Conservation (phyloP, 23 tunicate genomes). For the Pegea sp. region DNA sequence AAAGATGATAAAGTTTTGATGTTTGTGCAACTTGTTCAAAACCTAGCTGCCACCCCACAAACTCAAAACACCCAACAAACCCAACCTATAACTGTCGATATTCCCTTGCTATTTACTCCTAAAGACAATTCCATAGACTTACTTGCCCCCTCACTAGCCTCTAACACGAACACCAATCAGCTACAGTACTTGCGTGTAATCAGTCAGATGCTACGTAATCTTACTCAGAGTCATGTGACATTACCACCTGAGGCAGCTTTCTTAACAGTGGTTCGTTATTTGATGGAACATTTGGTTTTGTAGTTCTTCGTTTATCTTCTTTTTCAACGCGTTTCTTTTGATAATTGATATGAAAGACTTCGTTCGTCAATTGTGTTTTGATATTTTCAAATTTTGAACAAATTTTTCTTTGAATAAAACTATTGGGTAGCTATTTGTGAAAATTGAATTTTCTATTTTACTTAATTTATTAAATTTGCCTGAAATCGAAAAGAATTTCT, state of each 20-base stretch:
- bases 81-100: not conserved
- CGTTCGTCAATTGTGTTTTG: too few species aligned
- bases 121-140: not conserved
- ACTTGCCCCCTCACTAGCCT: not conserved
- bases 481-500: too few species aligned
- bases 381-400: too few species aligned
- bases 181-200: not conserved
- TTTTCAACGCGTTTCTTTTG: too few species aligned
- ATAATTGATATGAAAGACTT: too few species aligned
- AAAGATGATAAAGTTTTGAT: conserved; percentile 12
- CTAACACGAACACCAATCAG: not conserved
- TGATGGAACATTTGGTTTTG: not conserved
- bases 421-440: too few species aligned
- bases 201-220: not conserved
- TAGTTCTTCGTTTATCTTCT: too few species aligned
- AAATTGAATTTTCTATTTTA: too few species aligned
- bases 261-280: not conserved
- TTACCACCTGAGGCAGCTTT: not conserved
- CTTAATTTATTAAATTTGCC: too few species aligned
- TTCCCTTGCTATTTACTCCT: not conserved
- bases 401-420: too few species aligned
- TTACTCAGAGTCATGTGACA: not conserved
- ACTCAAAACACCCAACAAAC: not conserved
- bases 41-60: not conserved
- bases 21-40: not conserved